phyloP scores from a whole-genome alignment of 2,888 invertebrate species.

The Agrenia bidenticulata region DNA sequence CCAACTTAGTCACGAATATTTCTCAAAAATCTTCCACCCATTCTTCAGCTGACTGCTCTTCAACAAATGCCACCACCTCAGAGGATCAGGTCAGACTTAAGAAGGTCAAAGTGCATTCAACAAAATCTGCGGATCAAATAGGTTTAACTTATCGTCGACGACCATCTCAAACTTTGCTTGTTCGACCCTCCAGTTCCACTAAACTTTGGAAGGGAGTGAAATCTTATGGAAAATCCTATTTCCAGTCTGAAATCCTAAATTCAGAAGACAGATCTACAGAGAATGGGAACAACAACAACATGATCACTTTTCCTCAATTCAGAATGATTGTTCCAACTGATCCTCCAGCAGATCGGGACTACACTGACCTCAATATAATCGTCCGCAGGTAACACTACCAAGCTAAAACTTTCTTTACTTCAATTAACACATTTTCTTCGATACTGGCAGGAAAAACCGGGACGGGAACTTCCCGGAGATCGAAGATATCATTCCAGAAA shows the following conservation, averaged over 20 bases:
- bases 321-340: slow-evolving; percentile 25
- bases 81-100: not conserved
- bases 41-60: too few species aligned
- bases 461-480: slow-evolving; percentile 22
- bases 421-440: not conserved
- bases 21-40: too few species aligned
- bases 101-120: not conserved
- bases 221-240: too few species aligned
- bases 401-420: not conserved
- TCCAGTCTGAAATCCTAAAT: too few species aligned
- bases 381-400: slow-evolving; percentile 23
- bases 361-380: slow-evolving; percentile 26
- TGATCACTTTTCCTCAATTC: slow-evolving; percentile 18
- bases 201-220: too few species aligned
- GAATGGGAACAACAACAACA: too few species aligned
- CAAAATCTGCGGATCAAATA: slow-evolving; percentile 3
- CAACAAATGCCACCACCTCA: not conserved
- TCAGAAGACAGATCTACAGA: too few species aligned
- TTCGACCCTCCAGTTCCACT: not conserved
- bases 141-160: not conserved
- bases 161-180: not conserved
- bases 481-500: slow-evolving; percentile 17
- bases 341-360: slow-evolving; percentile 1
- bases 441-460: slow-evolving; percentile 2
- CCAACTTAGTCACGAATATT: too few species aligned